Evolutionary conservation across 2,797 vertebrate genomes (phyloP), one percentile per base, ranked within the genome.

Genomic region (Rhincodon typus): DNA sequence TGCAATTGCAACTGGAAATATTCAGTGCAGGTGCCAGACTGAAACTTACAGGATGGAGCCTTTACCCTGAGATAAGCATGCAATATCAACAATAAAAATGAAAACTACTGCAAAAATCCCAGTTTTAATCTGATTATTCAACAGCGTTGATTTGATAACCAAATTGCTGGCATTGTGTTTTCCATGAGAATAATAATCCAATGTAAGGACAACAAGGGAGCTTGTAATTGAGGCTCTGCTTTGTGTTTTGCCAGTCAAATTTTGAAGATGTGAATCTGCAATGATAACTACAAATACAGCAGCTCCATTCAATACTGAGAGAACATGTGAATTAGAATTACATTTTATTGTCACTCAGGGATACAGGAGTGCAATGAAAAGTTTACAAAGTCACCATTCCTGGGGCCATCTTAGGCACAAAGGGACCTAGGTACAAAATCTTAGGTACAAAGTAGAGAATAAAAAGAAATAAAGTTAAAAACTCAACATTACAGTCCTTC

Each of bases 171-270:
- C 46, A 19, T 77, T 17, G 50, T 23, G 46, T 46, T 27, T 95
- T 95, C 42, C 70, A 30, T 95, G 53, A 53, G 94, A 57, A 95
- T 50, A 95, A 77, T 34, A 46, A 57, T 77, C 27, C 15, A 57
- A 77, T 4, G 30, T 74, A 42, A 6, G 1, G 70, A 30, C 27
- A 34, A 95, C 21, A 77, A 77, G 74, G 69, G 46, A 77, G 70
- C 42, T 38, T 46, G 38, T 46, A 27, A 72, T 38, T 5, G 25
- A 72, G 42, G 4, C 25, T 74, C 42, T 21, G 13, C 13, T 7
- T 7, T 4, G 42, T 77, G n/a, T 42, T 93, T 95, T 95, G 94
- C 42, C 42, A 95, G 72, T 95, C 94, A 95, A 95, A 95, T 95
- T 74, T 5, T 94, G 42, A 53, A 46, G 10, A n/a, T 46, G 69